Evolutionary conservation across 2,113 vertebrate genomes (phyloP), one percentile per base, ranked within the genome.

Genomic region (Cichladusa arquata): DNA sequence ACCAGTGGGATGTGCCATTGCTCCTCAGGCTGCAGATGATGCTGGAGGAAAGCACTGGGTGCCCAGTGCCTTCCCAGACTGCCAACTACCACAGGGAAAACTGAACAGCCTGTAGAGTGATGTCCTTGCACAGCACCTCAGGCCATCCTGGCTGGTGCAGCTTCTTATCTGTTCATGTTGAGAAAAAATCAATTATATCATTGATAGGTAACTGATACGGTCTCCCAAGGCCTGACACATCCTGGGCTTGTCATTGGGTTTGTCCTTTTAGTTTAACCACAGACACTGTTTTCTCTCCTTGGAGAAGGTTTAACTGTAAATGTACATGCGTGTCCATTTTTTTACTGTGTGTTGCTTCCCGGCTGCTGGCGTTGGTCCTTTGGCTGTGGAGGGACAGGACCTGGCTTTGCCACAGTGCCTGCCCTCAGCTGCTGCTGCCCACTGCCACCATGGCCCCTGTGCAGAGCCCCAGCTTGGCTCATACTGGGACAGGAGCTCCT

Each of bases 231-330:
- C 70, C 74, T 82, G 74, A 61, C 58, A 45, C 79, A 50, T 77
- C 29, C 48, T 58, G 51, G 57, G 69, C 65, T 84, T 73, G 38
- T 82, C 84, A 66, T 45, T 79, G 65, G 48, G 48, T 93, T 77
- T 90, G 91, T 95, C 90, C 84, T 91, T 92, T 82, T 72, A 58
- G 34, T 95, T 95, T 62, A 83, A 66, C 50, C 77, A 53, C 47
- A 61, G 83, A 10, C n/a, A 4, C 62, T 54, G 66, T 87, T 85
- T 81, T 36, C 73, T 89, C 24, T 88, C 87, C 74, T 77, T 8
- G 8, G 70, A 80, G 81, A 45, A 69, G 20, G 40, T 80, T 86
- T 82, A 45, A 51, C 61, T 92, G 78, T 87, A 91, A 87, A 47
- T 62, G 84, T 82, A 64, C 58, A 31, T 0, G 8, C 0, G 11